Evolutionary conservation across 2,113 vertebrate genomes (phyloP), one percentile per base, ranked within the genome.

Genomic region (Burhinus bistriatus): DNA sequence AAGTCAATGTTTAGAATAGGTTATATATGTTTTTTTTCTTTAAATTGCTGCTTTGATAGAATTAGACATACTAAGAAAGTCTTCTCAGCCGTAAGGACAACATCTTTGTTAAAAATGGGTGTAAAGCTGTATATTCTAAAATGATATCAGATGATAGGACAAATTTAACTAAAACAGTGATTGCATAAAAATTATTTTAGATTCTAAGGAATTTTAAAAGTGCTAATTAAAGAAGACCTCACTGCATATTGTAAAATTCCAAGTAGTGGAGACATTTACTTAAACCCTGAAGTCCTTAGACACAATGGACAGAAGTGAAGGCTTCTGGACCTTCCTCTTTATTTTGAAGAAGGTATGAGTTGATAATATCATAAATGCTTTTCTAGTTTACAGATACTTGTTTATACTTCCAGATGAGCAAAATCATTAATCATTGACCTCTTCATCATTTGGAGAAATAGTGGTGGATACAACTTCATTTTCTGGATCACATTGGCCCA

Each of bases 381-480:
- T 52, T 79, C 47, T 88, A 29, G 38, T 79, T 61, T 96, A 64
- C 16, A 45, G 14, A 17, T 79, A 12, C 9, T 44, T 71, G 10
- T 47, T 95, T 57, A 29, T 26, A 52, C 13, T 77, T 87, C 5
- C 3, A 4, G 72, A 51, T 55, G 26, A 64, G 27, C 10, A 85
- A 40, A 52, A 44, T 42, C 5, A 27, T 75, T 83, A 17, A 79
- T 62, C 12, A 34, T 5, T 64, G 44, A 27, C 14, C 9, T 40
- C 12, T 73, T 73, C 6, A 16, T 57, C 17, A 49, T 92, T 88
- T 34, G 34, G 66, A 82, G 47, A 82, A 44, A 21, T 30, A 57
- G 19, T 2, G 2, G 9, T 54, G 21, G 71, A 40, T 70, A 23
- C 0, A 1, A 57, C 32, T 57, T 68, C 1, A 12, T 89, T 87